Evolutionary conservation across 2,113 vertebrate species (phyloP), one percentile per base, ranked within the genome.

Genomic region (Lutjanus erythropterus): DNA sequence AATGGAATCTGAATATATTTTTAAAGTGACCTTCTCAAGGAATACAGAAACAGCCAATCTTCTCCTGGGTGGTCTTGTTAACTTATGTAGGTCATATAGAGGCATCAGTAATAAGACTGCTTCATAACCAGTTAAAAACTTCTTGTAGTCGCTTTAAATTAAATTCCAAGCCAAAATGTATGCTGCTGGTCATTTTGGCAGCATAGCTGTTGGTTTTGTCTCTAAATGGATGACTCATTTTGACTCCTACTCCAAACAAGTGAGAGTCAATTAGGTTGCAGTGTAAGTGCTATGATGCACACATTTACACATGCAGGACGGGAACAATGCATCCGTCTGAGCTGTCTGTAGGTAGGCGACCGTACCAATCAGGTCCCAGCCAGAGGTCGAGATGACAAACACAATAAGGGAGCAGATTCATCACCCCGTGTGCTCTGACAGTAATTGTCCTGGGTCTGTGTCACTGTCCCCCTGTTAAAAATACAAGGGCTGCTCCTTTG

Each of bases 381-480:
- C 80, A 86, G 87, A 87, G 89, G 91, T 89, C 78, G 78, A 85
- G 60, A 87, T 91, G 92, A 89, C 90, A 90, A 92, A 94, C 85
- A 76, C 87, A 80, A 83, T 91, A 82, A 91, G 86, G 77, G 62
- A 68, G 78, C 82, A 65, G 87, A 94, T 94, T 86, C 88, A 93
- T 94, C 92, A 93, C 76, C 83, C 88, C n/a, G 15, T 10, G 61
- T 25, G 50, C 78, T 60, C 71, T 89, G 88, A 92, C 89, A 91
- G 92, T 89, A 90, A 94, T 91, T 91, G 90, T 88, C 84, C 85
- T 9, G 71, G 77, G 68, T 83, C 77, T 46, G 37, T 85, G 86
- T 86, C 88, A 31, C 74, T 52, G 72, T 61, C 80, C 49, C 66
- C 76, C 78, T 72, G 78, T 89, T 84, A 86, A 81, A 93, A 89